Conservation (phyloP, 2,888 invertebrate species). For the Biston betularia region DNA sequence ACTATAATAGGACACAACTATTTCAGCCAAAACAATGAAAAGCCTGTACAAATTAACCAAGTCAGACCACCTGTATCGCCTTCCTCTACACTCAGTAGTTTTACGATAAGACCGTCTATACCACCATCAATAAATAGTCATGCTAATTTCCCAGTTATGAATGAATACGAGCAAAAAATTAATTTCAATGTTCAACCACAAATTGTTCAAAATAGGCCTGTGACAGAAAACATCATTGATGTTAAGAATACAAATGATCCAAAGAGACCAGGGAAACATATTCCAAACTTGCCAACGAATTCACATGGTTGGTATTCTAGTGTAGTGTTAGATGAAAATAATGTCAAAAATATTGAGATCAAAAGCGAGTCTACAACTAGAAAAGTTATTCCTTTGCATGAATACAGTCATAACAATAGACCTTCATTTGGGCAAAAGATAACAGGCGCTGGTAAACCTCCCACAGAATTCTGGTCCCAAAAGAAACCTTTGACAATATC, state of each 20-base stretch:
- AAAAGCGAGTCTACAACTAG: constrained; percentile 75
- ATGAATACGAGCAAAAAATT: constrained; percentile 51
- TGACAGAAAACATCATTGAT: constrained; percentile 60
- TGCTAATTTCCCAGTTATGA: constrained; percentile 81
- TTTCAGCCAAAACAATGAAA: constrained; percentile 46
- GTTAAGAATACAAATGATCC: constrained; percentile 53
- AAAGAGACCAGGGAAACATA: constrained; percentile 70
- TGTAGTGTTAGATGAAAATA: constrained; percentile 65
- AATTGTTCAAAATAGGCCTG: constrained; percentile 55
- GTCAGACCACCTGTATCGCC: constrained; percentile 21
- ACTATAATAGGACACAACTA: constrained; percentile 40
- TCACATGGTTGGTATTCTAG: constrained; percentile 83
- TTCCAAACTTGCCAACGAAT: constrained; percentile 74
- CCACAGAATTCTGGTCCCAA: constrained; percentile 70
- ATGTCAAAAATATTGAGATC: constrained; percentile 64
- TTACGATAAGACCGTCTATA: constrained; percentile 48
- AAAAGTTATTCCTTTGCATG: constrained; percentile 74
- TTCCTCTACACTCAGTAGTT: constrained; percentile 23
- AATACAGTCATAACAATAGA: constrained; percentile 62
- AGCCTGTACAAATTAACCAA: constrained; percentile 26
- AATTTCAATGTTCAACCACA: constrained; percentile 38
- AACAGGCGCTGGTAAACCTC: constrained; percentile 73
- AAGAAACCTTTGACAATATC: constrained; percentile 52
- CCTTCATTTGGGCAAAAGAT: constrained; percentile 77
- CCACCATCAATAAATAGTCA: constrained; percentile 73